Evolutionary conservation across 2,888 invertebrate genomes (phyloP).

Genomic region (Andrena marginata): DNA sequence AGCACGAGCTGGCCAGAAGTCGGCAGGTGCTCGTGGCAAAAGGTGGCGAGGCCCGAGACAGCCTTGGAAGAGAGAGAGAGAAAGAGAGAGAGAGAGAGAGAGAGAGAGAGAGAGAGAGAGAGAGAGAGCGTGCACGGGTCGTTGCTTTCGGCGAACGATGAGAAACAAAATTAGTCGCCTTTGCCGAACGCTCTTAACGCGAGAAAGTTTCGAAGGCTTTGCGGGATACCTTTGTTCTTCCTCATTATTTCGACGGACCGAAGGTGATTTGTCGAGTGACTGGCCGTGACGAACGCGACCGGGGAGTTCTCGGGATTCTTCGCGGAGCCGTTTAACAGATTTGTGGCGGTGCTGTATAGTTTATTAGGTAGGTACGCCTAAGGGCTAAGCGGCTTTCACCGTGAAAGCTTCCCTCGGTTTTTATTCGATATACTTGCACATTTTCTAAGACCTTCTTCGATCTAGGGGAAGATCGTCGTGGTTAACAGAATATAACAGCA

Average conservation of each 20-base stretch:
- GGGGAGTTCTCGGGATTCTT: conserved; percentile 26
- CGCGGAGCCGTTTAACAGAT: conserved; percentile 20
- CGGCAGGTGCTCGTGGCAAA: conserved; percentile 75
- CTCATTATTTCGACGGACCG: conserved; percentile 1
- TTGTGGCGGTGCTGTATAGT: neutral
- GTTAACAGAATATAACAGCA: too few relatives aligned
- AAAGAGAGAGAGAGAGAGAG: too few relatives aligned
- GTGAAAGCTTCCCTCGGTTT: too few relatives aligned
- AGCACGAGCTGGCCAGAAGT: conserved; percentile 64
- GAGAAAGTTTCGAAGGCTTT: conserved; percentile 41
- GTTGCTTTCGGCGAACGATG: conserved; percentile 76
- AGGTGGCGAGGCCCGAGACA: conserved; percentile 75
- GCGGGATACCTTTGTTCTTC: conserved; percentile 32
- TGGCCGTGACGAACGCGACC: neutral
- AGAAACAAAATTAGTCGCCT: conserved; percentile 73
- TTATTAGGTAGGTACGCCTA: neutral
- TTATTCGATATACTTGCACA: too few relatives aligned
- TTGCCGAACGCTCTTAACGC: conserved; percentile 51
- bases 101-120: too few relatives aligned
- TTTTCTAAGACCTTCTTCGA: too few relatives aligned
- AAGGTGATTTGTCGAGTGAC: conserved; percentile 37
- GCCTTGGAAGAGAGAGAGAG: conserved; percentile 75
- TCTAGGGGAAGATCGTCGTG: too few relatives aligned
- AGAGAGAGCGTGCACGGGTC: conserved; percentile 75
- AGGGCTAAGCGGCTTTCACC: too few relatives aligned